Evolutionary conservation across 2,888 invertebrate genomes (phyloP), one percentile per base, ranked within the genome.

Genomic region (Sphaerophoria rueppellii): DNA sequence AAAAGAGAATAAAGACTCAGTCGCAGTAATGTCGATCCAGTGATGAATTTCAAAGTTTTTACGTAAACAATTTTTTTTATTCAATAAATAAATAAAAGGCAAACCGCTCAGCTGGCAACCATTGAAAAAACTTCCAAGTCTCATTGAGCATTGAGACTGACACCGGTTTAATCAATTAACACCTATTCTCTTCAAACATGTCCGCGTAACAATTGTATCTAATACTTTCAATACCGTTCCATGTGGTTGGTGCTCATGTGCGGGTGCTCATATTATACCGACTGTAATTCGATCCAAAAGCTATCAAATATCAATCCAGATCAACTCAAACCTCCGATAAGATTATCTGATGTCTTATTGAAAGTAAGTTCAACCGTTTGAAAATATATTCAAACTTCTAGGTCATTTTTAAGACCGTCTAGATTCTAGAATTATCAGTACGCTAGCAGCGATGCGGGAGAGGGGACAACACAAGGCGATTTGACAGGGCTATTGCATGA

Each of bases 101-200:
- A 32, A 16, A 14, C 2, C 34, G 2, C 14, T 63, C n/a, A 37
- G 54, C 3, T 54, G 40, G n/a, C 40, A 67, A 67, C 16, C 37
- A 67, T 52, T 3, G 16, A 11, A 2, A 40, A 24, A n/a, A n/a
- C 5, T 24, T 24, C 24, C 2, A 24, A 24, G 24, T 4, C 4
- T 58, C 40, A 40, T 60, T 43, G 54, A 32, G 54, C 37, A 77
- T 72, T 65, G 14, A 55, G 40, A 24, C 9, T 43, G 50, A 65
- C 67, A 69, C 69, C 72, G 73, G 77, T 77, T 82, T 77, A 34
- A 60, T 34, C 67, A 72, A 81, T 81, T 72, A 76, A 60, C 55
- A 77, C 50, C 32, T 82, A 46, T 70, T 73, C 75, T 65, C 16
- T 72, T 72, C 6, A 48, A 7, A 52, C 54, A 37, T 72, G 16